A percentile compares a stretch with the other conserved stretches of the same genome.
Conservation (phyloP, 1,140 invertebrate species). For the Lordiphosa clarofinis region DNA sequence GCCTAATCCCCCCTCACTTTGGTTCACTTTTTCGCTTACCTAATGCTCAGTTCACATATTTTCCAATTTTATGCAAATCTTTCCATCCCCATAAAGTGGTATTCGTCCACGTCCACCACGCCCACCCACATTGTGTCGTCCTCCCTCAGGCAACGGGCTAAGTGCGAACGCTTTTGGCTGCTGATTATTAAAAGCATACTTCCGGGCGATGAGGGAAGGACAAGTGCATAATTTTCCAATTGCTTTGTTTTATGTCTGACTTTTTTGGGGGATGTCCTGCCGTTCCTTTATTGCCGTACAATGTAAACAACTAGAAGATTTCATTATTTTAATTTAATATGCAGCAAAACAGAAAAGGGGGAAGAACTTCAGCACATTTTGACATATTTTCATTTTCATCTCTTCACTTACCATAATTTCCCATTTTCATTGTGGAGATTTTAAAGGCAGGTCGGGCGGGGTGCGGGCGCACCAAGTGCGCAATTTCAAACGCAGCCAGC, state of each 20-base stretch:
- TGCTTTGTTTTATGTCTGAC: slow-evolving; percentile 70
- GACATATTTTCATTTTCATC: slow-evolving; percentile 69
- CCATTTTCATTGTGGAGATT: slow-evolving; percentile 49
- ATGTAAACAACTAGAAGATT: slow-evolving; percentile 73
- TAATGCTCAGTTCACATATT: slow-evolving; percentile 32
- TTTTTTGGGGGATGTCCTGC: slow-evolving; percentile 32
- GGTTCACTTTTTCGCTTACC: slow-evolving; percentile 31
- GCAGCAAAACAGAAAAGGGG: slow-evolving; percentile 54
- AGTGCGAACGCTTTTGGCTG: slow-evolving; percentile 49
- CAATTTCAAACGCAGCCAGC: slow-evolving; percentile 64
- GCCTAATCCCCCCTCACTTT: no score
- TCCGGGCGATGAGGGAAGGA: slow-evolving; percentile 36
- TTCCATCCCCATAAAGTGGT: slow-evolving; percentile 20
- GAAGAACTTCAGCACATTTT: slow-evolving; percentile 38
- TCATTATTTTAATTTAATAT: slow-evolving; percentile 78
- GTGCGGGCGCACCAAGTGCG: slow-evolving; percentile 46
- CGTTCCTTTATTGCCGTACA: slow-evolving; percentile 58
- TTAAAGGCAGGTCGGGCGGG: slow-evolving; percentile 32
- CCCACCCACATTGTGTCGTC: no score
- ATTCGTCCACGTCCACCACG: background rate
- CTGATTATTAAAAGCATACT: slow-evolving; percentile 72
- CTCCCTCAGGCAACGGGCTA: no score
- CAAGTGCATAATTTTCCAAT: slow-evolving; percentile 79
- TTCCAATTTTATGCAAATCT: slow-evolving; percentile 44
- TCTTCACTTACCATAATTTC: slow-evolving; percentile 64